These are phyloP conservation scores for Aptenodytes patagonicus DNA, from an alignment of 2,113 vertebrate species.

Conservation along the genomic window DNA sequence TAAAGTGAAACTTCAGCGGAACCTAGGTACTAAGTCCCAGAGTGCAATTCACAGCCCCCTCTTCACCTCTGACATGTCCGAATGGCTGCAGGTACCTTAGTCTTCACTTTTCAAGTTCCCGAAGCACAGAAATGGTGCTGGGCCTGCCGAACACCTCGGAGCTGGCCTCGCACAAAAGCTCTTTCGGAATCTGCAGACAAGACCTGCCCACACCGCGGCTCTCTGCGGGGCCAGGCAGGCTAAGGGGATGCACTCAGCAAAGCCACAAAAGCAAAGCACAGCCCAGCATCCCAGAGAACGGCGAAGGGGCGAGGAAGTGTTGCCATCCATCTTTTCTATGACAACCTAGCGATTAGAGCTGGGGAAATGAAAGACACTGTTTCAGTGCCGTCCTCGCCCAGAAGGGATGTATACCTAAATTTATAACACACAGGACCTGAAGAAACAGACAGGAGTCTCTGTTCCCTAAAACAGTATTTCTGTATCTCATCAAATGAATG, in stretches of 20 bases:
- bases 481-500: not conserved
- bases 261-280: not conserved
- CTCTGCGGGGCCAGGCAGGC: fast-evolving
- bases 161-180: not conserved
- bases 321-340: not conserved
- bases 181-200: not conserved
- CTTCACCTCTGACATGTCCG: fast-evolving
- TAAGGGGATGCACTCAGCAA: not conserved
- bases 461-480: not conserved
- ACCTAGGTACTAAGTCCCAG: not conserved
- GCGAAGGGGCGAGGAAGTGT: fast-evolving
- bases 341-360: not conserved
- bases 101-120: not conserved
- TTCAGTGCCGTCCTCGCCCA: not conserved
- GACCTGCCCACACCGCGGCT: not conserved
- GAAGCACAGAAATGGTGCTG: fast-evolving
- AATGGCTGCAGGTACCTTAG: not conserved
- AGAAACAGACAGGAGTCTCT: not conserved
- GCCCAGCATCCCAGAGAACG: not conserved
- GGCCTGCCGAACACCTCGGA: not conserved
- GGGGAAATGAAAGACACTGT: not conserved
- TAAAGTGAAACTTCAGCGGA: not conserved
- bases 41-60: not conserved
- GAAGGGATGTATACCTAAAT: not conserved
- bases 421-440: not conserved